Evolutionary conservation across 2,888 invertebrate species (phyloP).

Genomic region (Altica lythri): DNA sequence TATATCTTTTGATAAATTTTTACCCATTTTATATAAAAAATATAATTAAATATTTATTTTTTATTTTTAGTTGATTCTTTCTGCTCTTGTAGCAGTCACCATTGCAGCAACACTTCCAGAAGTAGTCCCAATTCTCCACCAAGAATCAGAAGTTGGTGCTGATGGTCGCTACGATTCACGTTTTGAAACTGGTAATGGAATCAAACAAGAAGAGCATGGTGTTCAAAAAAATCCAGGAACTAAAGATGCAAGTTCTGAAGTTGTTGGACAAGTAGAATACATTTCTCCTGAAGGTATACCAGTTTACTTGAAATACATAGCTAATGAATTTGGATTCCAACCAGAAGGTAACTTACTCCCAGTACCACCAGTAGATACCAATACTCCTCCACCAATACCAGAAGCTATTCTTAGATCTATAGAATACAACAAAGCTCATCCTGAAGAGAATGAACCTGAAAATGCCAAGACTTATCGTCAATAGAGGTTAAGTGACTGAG

Average conservation of each 20-base stretch:
- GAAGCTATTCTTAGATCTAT: constrained; percentile 69
- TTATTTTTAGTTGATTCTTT: constrained; percentile 41
- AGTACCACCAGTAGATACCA: constrained; percentile 68
- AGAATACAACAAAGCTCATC: constrained; percentile 55
- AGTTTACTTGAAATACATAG: constrained; percentile 60
- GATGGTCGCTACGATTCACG: constrained; percentile 58
- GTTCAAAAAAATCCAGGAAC: constrained; percentile 48
- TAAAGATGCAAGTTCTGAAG: constrained; percentile 42
- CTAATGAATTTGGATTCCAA: constrained; percentile 66
- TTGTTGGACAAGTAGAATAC: constrained; percentile 51
- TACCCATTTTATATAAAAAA: not conserved
- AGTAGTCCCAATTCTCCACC: constrained; percentile 45
- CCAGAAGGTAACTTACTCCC: constrained; percentile 59
- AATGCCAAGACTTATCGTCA: too few relatives aligned
- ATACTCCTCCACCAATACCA: constrained; percentile 72
- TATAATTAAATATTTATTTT: not conserved
- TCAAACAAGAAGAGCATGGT: constrained; percentile 53
- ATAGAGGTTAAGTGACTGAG: too few relatives aligned
- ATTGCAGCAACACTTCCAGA: constrained; percentile 46
- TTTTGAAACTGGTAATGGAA: constrained; percentile 63
- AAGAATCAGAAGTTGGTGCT: constrained; percentile 54
- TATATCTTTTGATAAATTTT: too few relatives aligned
- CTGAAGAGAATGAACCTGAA: constrained; percentile 27
- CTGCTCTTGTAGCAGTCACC: constrained; percentile 42
- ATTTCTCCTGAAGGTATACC: constrained; percentile 64